A percentile compares a stretch with the other conserved stretches of the same genome.
Conservation (phyloP, 2,113 vertebrate species). For the Platysternon megacephalum region DNA sequence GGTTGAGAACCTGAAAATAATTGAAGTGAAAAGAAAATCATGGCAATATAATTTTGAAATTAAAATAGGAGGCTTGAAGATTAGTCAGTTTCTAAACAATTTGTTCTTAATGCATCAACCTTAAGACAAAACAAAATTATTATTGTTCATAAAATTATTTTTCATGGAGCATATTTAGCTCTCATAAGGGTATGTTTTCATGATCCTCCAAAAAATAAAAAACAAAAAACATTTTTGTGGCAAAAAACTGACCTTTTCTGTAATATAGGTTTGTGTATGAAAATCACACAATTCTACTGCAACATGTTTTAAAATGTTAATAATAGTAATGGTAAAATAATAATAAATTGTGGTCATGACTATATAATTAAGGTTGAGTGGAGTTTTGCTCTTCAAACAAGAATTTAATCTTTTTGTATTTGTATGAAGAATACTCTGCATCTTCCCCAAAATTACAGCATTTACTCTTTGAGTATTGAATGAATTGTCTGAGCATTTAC, state of each 20-base stretch:
- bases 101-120: neutral
- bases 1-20: slow-evolving; percentile 90
- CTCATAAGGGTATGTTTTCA: neutral
- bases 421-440: neutral
- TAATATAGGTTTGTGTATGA: neutral
- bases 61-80: neutral
- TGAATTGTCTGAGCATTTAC: neutral
- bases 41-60: neutral
- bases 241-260: neutral
- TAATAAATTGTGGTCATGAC: neutral
- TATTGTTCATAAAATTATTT: fast-evolving
- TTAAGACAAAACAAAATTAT: neutral
- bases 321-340: neutral
- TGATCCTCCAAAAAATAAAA: neutral
- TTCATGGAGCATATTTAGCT: neutral
- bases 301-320: neutral
- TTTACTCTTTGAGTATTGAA: neutral
- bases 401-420: neutral
- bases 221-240: neutral
- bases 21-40: neutral
- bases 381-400: neutral
- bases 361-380: neutral
- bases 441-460: neutral
- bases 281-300: neutral
- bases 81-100: neutral